Conservation (phyloP, 2,888 invertebrate species). For the Cremastobaeus sp. region DNA sequence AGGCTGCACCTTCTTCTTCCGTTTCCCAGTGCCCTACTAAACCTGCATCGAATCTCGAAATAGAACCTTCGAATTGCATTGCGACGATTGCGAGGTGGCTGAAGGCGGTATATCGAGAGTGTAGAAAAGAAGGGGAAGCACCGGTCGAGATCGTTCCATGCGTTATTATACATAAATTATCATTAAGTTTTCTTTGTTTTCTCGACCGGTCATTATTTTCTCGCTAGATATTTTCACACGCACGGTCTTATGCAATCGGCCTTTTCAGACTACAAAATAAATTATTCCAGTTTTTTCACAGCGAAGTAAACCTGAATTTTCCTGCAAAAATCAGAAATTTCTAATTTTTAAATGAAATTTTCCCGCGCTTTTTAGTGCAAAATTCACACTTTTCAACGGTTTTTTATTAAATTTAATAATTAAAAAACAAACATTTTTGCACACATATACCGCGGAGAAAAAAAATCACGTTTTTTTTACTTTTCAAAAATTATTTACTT, state of each 20-base stretch:
- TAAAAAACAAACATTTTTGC: no score
- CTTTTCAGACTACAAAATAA: no score
- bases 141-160: slow-evolving; percentile 8
- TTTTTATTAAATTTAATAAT: no score
- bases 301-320: no score
- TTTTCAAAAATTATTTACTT: no score
- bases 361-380: no score
- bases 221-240: slow-evolving; percentile 30
- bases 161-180: slow-evolving; percentile 43
- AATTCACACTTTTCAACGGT: no score
- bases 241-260: slow-evolving; percentile 27
- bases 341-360: no score
- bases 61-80: slow-evolving; percentile 60
- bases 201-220: slow-evolving; percentile 34
- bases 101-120: slow-evolving; percentile 49
- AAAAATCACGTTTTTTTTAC: no score
- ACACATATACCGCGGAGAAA: no score
- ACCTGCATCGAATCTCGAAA: slow-evolving; percentile 59
- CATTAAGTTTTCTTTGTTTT: slow-evolving; percentile 46
- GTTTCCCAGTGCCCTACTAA: slow-evolving; percentile 64
- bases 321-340: no score
- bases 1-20: slow-evolving; percentile 63
- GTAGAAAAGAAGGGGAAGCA: slow-evolving; percentile 24
- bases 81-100: slow-evolving; percentile 44
- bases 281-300: no score